Evolutionary conservation across 2,113 vertebrate genomes (phyloP), one percentile per base, ranked within the genome.

Genomic region (Tachysurus vachellii): DNA sequence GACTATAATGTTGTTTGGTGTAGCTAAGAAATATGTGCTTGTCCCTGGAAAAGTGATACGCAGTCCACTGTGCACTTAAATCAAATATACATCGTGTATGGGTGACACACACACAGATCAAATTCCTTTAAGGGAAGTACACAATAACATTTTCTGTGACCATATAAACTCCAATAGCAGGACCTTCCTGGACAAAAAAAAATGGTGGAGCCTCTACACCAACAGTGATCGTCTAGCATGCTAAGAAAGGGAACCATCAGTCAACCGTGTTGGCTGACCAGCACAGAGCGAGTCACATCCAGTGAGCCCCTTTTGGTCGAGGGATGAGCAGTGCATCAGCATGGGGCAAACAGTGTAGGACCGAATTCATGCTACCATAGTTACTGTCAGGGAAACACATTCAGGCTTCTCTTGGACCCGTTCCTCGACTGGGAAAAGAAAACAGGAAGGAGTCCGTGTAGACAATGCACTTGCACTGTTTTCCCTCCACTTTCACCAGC

Each of bases 361-460:
- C 88, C 87, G 86, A 87, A 92, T 93, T 91, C 91, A 86, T 80
- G 70, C 88, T 85, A 47, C 92, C 94, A 95, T 95, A 94, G 94
- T 93, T 92, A 95, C 94, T 88, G 88, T 93, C 91, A 88, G 36
- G 90, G 88, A 88, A 93, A 94, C 89, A 84, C 92, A 94, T 93
- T 94, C 92, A 94, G 91, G 91, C 91, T 91, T 85, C 88, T 92
- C 85, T 91, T 86, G 88, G 91, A 90, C 85, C 85, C 26, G 87
- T 91, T 91, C 91, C 91, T 84, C 89, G 89, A 91, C 92, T 94
- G 94, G 92, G 94, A 94, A 94, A 93, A 90, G 86, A 95, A 94
- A 95, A 94, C 94, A 93, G 93, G 93, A 94, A 94, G 92, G 92
- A 86, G 89, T 92, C 90, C 91, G 87, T 70, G 85, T 82, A 87